phyloP scores from a whole-genome alignment of 1,140 invertebrate species.

The Bombus affinis region DNA sequence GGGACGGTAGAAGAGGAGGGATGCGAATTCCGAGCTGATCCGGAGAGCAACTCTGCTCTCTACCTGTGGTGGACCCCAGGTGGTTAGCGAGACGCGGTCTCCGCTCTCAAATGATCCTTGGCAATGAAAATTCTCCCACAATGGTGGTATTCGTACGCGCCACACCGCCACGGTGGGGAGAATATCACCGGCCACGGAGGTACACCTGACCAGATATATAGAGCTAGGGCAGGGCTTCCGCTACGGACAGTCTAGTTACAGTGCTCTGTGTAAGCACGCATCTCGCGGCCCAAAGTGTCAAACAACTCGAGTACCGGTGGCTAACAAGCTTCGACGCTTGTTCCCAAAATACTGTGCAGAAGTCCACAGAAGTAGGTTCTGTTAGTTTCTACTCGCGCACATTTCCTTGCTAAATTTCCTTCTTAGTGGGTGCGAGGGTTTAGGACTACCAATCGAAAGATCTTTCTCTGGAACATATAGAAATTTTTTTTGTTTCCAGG shows the following conservation, averaged over 20 bases:
- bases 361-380: neutral
- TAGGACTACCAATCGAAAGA: neutral
- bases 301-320: neutral
- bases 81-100: constrained; percentile 71
- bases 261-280: constrained; percentile 79
- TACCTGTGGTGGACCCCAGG: constrained; percentile 69
- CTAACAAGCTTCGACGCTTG: neutral
- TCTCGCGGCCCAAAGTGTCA: constrained; percentile 60
- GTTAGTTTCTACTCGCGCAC: constrained; percentile 55
- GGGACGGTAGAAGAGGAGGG: constrained; percentile 36
- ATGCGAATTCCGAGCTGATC: constrained; percentile 69
- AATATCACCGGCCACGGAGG: constrained; percentile 79
- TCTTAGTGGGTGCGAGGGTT: neutral
- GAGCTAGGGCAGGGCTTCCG: constrained; percentile 83
- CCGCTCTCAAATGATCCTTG: constrained; percentile 73
- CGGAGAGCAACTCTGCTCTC: constrained; percentile 65
- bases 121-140: constrained; percentile 77
- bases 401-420: neutral
- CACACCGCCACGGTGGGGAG: constrained; percentile 69
- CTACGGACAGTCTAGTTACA: constrained; percentile 82
- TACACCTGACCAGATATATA: constrained; percentile 83
- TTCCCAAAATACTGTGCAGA: neutral
- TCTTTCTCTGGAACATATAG: neutral
- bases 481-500: constrained; percentile 44
- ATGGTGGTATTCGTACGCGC: constrained; percentile 60